Base-by-base conservation (phyloP, 2,113 vertebrate genomes). In the Anarhynchus alexandrinus region DNA sequence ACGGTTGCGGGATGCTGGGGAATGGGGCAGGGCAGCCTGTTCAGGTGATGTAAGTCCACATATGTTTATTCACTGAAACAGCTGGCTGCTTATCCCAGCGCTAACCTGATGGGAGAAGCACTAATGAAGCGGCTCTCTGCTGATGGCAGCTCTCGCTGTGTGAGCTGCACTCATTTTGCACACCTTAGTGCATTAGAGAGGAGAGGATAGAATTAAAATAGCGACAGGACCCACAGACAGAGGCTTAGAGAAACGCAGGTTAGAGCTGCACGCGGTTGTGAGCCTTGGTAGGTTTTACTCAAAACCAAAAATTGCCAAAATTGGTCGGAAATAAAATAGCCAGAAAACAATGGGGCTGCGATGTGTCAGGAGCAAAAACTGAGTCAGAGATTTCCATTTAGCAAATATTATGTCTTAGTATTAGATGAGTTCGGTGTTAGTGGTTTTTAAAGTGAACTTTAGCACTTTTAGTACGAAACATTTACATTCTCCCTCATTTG, bases 11-110 rank as follows among this genome's bases (percentile, higher is more conserved):
- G 55, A 7, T 4, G 14, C 47, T 10, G n/a, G 74, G 58, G 77
- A 73, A 86, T 4, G 27, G 73, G 57, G 61, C 72, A 42, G 74
- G 45, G 25, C 59, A 62, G 40, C 5, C 66, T 59, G 74, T 45
- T 54, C 78, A 69, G 74, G 30, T 70, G 93, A 42, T 26, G 8
- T 23, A 40, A 26, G 17, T 5, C 38, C 67, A 43, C 64, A 19
- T 5, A 0, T 85, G 43, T 89, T 69, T 40, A n/a, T 57, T 47
- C 59, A 36, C 32, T 45, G 65, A 2, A 81, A 52, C 86, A 81
- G 36, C 90, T 90, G 93, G 79, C 80, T 71, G 49, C 81, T 86
- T 93, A 73, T 82, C 71, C 86, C 66, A 47, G 71, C 71, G 18
- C 71, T 47, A 69, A 69, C n/a, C 64, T 87, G 92, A 21, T 65